These are phyloP conservation scores for Pungitius pungitius DNA, from an alignment of 2,113 vertebrate genomes.

Conservation along the genomic window DNA sequence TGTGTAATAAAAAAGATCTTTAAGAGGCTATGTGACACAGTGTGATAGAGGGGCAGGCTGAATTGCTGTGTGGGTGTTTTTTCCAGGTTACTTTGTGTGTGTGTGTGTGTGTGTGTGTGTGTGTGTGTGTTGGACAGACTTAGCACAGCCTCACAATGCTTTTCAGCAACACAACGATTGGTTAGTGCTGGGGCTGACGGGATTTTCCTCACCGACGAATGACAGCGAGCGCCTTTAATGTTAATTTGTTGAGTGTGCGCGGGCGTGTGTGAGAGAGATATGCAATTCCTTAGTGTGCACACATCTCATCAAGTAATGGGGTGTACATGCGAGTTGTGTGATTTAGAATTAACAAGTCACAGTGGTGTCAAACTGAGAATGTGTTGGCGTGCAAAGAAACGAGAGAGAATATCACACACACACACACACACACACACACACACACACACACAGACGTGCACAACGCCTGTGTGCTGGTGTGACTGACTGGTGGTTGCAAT, in stretches of 20 bases:
- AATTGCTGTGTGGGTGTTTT: slow-evolving; percentile 52
- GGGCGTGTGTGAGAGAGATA: slow-evolving; percentile 12
- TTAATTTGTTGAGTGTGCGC: slow-evolving; percentile 35
- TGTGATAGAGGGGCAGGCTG: slow-evolving; percentile 37
- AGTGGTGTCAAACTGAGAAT: slow-evolving; percentile 47
- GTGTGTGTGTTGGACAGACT: slow-evolving; percentile 28
- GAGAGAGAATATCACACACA: background rate
- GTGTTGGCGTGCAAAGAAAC: slow-evolving; percentile 47
- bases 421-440: background rate
- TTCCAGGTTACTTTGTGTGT: slow-evolving; percentile 24
- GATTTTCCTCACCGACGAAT: slow-evolving; percentile 51
- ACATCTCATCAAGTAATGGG: slow-evolving; percentile 65
- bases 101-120: slow-evolving; percentile 12
- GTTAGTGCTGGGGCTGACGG: slow-evolving; percentile 41
- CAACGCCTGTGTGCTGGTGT: slow-evolving; percentile 29
- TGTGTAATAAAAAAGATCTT: slow-evolving; percentile 1
- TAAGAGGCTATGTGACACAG: slow-evolving; percentile 23
- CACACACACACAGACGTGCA: background rate
- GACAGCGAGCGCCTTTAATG: slow-evolving; percentile 49
- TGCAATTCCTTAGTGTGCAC: slow-evolving; percentile 41
- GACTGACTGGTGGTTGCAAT: slow-evolving; percentile 40
- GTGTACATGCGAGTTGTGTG: slow-evolving; percentile 54
- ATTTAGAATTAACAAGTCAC: slow-evolving; percentile 63
- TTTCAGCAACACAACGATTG: slow-evolving; percentile 45
- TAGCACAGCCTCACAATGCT: slow-evolving; percentile 34